Evolutionary conservation across 2,888 invertebrate species (phyloP).

Genomic region (Rhingia rostrata): DNA sequence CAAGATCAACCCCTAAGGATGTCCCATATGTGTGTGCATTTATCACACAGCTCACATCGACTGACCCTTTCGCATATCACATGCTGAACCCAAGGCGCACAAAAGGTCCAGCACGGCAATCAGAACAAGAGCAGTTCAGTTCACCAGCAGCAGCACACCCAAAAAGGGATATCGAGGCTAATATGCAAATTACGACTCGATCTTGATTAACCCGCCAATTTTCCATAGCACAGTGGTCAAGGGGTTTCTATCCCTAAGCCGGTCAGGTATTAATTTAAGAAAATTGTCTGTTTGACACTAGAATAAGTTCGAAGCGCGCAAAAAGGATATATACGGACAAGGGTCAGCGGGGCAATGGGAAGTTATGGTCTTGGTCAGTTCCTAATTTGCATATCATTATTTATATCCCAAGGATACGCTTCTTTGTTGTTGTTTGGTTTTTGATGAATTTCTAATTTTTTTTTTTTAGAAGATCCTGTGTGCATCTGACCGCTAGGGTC

Average conservation of each 20-base stretch:
- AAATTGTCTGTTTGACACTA: slow-evolving; percentile 71
- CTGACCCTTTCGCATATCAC: slow-evolving; percentile 54
- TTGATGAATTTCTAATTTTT: not conserved
- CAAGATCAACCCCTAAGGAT: slow-evolving; percentile 66
- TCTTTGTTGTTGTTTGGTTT: slow-evolving; percentile 7
- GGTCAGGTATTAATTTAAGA: slow-evolving; percentile 71
- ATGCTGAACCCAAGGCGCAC: slow-evolving; percentile 53
- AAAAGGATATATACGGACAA: slow-evolving; percentile 34
- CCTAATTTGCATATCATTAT: slow-evolving; percentile 71
- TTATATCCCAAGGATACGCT: slow-evolving; percentile 55
- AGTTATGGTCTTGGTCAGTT: slow-evolving; percentile 72
- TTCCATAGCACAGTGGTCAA: slow-evolving; percentile 73
- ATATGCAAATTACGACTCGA: slow-evolving; percentile 72
- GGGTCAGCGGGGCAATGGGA: slow-evolving; percentile 70
- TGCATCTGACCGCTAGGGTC: slow-evolving; percentile 65
- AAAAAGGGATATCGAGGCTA: slow-evolving; percentile 34
- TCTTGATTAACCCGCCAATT: slow-evolving; percentile 75
- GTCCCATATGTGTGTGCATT: slow-evolving; percentile 17
- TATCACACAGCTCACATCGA: slow-evolving; percentile 50
- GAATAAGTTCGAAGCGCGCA: slow-evolving; percentile 52
- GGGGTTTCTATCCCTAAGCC: slow-evolving; percentile 54
- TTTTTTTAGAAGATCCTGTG: slow-evolving; percentile 10
- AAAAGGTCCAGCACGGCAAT: slow-evolving; percentile 72
- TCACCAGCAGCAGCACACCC: slow-evolving; percentile 19
- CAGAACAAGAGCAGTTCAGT: slow-evolving; percentile 69